Conservation (phyloP, 2,888 invertebrate genomes). For the Cepaea hortensis region DNA sequence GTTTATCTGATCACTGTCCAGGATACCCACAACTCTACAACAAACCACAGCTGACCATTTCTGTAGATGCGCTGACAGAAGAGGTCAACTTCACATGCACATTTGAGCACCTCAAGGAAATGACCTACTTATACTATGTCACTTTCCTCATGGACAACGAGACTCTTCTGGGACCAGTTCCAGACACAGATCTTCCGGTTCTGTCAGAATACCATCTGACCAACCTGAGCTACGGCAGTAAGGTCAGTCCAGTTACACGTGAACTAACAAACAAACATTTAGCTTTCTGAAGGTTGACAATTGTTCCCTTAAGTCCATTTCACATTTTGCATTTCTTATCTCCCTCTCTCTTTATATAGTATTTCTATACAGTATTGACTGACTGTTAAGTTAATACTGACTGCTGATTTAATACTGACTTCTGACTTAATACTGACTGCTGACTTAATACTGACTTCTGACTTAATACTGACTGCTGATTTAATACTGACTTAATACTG, state of each 20-base stretch:
- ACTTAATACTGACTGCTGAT: too few species aligned
- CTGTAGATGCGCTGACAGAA: conserved; percentile 28
- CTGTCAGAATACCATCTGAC: conserved; percentile 41
- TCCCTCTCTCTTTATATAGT: too few species aligned
- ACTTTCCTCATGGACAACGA: conserved; percentile 45
- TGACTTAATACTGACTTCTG: too few species aligned
- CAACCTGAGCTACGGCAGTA: conserved; percentile 41
- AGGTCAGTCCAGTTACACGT: not conserved
- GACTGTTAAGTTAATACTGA: too few species aligned
- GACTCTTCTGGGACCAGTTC: not conserved
- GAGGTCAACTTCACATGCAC: conserved; percentile 48
- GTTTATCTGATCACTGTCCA: not conserved
- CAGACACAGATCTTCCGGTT: conserved; percentile 7
- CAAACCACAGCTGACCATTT: conserved; percentile 44
- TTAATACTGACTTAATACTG: too few species aligned
- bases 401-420: too few species aligned
- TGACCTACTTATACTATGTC: conserved; percentile 43
- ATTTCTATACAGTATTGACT: too few species aligned
- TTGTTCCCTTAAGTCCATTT: too few species aligned
- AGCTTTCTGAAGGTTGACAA: not conserved
- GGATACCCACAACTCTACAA: conserved; percentile 51
- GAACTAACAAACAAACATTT: not conserved
- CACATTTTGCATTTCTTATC: not conserved
- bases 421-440: too few species aligned
- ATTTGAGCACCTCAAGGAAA: conserved; percentile 50